These are phyloP conservation scores for Rhynchonema sp. DNA, from an alignment of 2,888 invertebrate genomes.

Conservation along the genomic window DNA sequence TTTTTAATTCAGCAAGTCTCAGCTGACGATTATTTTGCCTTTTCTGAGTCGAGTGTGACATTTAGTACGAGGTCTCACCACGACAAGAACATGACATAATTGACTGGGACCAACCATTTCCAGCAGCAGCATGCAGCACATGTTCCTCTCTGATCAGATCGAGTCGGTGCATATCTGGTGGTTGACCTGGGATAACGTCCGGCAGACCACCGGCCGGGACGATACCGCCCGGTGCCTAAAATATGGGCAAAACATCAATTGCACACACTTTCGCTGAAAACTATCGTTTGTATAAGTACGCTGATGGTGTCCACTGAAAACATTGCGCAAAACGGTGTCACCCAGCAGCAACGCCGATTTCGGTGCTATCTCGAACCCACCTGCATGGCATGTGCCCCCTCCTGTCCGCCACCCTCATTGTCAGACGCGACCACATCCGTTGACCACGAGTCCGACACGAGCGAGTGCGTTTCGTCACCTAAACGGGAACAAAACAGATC, in stretches of 20 bases:
- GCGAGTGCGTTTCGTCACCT: slow-evolving; percentile 83
- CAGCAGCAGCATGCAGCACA: background rate
- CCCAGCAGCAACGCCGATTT: no score
- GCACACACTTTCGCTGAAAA: no score
- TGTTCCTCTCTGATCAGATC: slow-evolving; percentile 8
- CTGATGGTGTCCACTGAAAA: no score
- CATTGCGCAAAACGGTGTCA: no score
- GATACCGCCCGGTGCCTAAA: slow-evolving; percentile 4
- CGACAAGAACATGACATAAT: background rate
- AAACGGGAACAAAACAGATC: slow-evolving; percentile 30
- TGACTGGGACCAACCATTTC: background rate
- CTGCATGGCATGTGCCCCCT: background rate
- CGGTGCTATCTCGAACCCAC: no score
- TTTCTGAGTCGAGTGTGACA: no score
- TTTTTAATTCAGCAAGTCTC: no score
- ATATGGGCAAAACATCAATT: no score
- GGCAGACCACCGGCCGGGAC: slow-evolving; percentile 7
- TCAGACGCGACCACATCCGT: slow-evolving; percentile 92
- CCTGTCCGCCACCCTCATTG: slow-evolving; percentile 44
- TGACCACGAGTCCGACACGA: slow-evolving; percentile 95
- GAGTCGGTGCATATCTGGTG: slow-evolving; percentile 5
- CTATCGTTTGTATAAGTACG: no score
- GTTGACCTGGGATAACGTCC: slow-evolving; percentile 7
- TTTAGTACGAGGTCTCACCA: no score
- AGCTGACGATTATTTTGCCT: no score